phyloP scores from a whole-genome alignment of 1,140 invertebrate species.

The Monochamus saltuarius region DNA sequence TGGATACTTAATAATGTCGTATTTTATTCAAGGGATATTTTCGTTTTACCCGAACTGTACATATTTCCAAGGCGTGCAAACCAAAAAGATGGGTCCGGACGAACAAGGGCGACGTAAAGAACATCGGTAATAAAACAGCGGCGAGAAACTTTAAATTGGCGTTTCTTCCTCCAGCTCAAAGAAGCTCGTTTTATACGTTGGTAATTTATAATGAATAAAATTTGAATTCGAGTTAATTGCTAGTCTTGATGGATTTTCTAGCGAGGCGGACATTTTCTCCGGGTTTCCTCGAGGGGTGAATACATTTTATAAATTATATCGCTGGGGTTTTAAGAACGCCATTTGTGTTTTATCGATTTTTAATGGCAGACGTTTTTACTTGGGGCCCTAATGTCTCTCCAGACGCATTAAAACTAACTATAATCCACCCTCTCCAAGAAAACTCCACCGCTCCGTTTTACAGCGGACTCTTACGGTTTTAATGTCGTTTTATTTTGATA shows the following conservation, averaged over 20 bases:
- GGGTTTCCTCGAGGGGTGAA: conserved; percentile 38
- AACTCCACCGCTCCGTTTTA: conserved; percentile 29
- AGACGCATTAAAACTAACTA: conserved; percentile 29
- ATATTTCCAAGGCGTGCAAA: no score
- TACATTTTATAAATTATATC: conserved; percentile 47
- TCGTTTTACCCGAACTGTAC: no score
- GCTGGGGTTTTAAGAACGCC: conserved; percentile 40
- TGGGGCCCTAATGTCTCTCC: conserved; percentile 15
- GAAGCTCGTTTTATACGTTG: conserved; percentile 49
- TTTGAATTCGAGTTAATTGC: conserved; percentile 53
- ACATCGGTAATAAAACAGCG: conserved; percentile 19
- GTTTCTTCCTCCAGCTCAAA: conserved; percentile 48
- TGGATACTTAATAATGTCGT: no score
- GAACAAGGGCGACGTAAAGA: conserved; percentile 19
- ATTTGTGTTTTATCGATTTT: conserved; percentile 48
- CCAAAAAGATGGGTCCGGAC: not conserved
- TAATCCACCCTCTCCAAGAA: conserved; percentile 22
- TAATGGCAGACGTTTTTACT: conserved; percentile 31
- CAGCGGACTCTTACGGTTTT: conserved; percentile 7
- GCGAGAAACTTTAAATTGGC: conserved; percentile 50
- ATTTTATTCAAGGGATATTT: no score
- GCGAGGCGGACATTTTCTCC: conserved; percentile 46
- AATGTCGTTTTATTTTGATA: no score
- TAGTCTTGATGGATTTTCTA: conserved; percentile 50
- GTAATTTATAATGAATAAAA: conserved; percentile 59